Evolutionary conservation across 2,113 vertebrate genomes (phyloP), one percentile per base, ranked within the genome.

Genomic region (Phaethornis superciliosus): DNA sequence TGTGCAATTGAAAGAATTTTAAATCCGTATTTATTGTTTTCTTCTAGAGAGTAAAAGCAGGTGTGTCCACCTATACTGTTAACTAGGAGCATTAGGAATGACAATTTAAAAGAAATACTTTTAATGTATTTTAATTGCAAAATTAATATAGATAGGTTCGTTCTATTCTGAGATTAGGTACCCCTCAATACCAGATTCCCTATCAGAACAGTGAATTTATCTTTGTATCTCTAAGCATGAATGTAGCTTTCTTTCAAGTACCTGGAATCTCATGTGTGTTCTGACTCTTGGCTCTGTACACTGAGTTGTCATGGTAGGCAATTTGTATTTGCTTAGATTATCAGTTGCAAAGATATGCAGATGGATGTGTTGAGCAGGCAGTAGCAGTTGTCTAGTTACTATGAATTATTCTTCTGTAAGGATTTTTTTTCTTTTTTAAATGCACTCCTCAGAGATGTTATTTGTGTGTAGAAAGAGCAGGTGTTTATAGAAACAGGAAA

Each of bases 231-330:
- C 23, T 59, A 60, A 35, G 19, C 30, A 21, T n/a, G 35, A 30
- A 8, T 49, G 20, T 33, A 18, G 35, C 37, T 81, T 49, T 62
- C 46, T 59, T 51, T n/a, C 27, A 59, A 51, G 40, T 46, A 22
- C 4, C 1, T 51, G 55, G 40, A 78, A 49, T 37, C 28, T 18
- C 8, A 2, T 0, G 0, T 10, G 40, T 13, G 8, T 59, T 67
- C 2, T 4, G 4, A 15, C 23, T 60, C 27, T 32, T 30, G 32
- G 42, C 65, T 76, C 22, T 0, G 0, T 42, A 33, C 10, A 4
- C 16, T 20, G 51, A 56, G 30, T 15, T 49, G 37, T 33, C 6
- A 2, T 4, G 20, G 32, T 33, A 28, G 35, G 44, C 51, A 32
- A 13, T 60, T 55, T 84, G 15, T 47, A 9, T 64, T 62, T 87